phyloP scores from a whole-genome alignment of 2,113 vertebrate genomes.

The Mustelus asterias region DNA sequence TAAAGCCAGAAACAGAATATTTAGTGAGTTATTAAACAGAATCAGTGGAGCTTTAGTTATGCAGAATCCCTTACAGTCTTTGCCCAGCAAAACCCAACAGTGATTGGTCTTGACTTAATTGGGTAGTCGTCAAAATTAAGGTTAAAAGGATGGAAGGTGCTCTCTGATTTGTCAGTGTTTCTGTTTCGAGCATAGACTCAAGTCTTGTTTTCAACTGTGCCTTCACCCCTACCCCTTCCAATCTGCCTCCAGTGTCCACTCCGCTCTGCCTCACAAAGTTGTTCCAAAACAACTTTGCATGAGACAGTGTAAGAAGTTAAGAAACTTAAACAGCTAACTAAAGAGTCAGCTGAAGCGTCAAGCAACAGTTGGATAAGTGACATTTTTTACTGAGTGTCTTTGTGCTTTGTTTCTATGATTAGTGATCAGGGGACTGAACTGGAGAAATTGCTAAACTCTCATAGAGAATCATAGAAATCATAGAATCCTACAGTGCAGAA shows the following conservation, averaged over 20 bases:
- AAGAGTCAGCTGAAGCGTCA: neutral
- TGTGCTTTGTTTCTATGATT: neutral
- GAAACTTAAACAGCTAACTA: neutral
- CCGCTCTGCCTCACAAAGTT: neutral
- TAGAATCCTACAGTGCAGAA: too few relatives aligned
- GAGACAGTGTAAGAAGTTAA: neutral
- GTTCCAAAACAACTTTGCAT: neutral
- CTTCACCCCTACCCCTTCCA: neutral
- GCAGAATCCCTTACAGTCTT: neutral
- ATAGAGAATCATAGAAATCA: too few relatives aligned
- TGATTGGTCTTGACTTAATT: neutral
- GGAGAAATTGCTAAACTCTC: neutral
- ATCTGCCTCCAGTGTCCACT: neutral
- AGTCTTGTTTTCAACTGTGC: neutral
- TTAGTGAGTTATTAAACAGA: neutral
- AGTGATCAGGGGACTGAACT: neutral
- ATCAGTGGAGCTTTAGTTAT: neutral
- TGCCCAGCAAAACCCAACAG: neutral
- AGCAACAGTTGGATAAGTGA: neutral
- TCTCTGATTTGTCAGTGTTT: neutral
- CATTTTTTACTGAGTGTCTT: neutral
- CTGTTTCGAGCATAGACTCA: neutral
- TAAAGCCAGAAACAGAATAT: neutral
- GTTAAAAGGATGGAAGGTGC: neutral
- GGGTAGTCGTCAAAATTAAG: neutral